These are phyloP conservation scores for Cetoscarus ocellatus DNA, from an alignment of 2,797 vertebrate genomes.

Conservation along the genomic window DNA sequence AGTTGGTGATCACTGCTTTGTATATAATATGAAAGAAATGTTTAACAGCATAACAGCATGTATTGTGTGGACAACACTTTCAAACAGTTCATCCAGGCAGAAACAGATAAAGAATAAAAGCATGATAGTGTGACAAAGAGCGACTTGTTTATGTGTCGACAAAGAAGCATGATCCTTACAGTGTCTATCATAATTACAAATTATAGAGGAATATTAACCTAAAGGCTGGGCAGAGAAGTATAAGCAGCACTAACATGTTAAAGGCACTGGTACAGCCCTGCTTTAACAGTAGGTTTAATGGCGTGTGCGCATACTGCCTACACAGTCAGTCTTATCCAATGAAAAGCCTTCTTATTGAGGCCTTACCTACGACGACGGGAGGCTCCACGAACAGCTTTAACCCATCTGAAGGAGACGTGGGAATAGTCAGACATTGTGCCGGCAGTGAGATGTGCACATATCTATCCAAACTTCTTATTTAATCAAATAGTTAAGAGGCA, in stretches of 20 bases:
- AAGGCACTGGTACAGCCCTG: constrained; percentile 47
- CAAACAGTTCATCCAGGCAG: no score
- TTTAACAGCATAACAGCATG: no score
- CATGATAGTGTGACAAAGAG: not conserved
- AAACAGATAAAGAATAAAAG: not conserved
- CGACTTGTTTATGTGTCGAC: not conserved
- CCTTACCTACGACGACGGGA: constrained; percentile 76
- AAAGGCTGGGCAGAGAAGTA: not conserved
- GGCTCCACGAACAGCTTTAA: constrained; percentile 47
- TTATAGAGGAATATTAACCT: not conserved
- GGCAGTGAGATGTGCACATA: not conserved
- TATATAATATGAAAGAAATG: no score
- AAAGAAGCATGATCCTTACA: not conserved
- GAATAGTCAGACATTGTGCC: constrained; percentile 7
- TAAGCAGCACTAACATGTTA: constrained; percentile 23
- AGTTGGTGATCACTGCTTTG: no score
- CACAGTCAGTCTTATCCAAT: constrained; percentile 81
- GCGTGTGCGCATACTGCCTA: constrained; percentile 84
- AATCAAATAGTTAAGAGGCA: not conserved
- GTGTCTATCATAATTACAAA: not conserved
- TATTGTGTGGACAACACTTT: no score
- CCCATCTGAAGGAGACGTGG: constrained; percentile 26
- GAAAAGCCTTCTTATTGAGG: constrained; percentile 88
- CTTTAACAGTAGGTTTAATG: constrained; percentile 73
- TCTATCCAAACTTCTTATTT: not conserved